A percentile compares a stretch with the other conserved stretches of the same genome.
Conservation (phyloP, 2,113 vertebrate species). For the Marmota flaviventris region DNA sequence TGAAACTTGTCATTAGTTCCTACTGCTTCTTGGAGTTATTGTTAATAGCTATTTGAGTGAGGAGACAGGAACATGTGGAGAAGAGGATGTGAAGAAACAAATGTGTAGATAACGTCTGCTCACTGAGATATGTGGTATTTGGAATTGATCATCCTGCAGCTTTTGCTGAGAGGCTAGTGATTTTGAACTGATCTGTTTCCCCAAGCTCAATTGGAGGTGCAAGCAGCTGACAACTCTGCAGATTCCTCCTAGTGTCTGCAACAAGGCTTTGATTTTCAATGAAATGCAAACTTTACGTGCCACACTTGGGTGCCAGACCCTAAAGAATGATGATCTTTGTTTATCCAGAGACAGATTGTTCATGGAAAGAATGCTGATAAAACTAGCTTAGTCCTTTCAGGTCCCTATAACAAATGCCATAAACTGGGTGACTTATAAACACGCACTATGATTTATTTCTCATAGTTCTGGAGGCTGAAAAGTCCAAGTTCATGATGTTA, state of each 20-base stretch:
- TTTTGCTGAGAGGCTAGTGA: slow-evolving; percentile 64
- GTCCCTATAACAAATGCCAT: neutral
- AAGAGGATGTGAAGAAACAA: slow-evolving; percentile 69
- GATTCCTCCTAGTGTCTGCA: slow-evolving; percentile 6
- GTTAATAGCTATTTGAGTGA: slow-evolving; percentile 73
- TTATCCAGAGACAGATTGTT: neutral
- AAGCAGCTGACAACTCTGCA: neutral
- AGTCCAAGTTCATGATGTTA: neutral
- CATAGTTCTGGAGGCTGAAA: neutral
- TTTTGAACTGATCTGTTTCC: slow-evolving; percentile 69
- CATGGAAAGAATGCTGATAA: neutral
- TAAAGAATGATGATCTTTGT: neutral
- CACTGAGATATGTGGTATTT: neutral
- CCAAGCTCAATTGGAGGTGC: slow-evolving; percentile 55
- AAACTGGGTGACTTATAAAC: neutral
- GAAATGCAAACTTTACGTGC: neutral
- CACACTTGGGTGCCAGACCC: neutral
- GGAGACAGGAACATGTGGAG: slow-evolving; percentile 51
- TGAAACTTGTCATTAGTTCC: slow-evolving; percentile 64
- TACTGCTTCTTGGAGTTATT: slow-evolving; percentile 64
- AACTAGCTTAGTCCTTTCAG: neutral
- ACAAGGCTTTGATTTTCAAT: neutral
- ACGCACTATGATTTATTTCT: neutral
- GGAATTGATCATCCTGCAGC: slow-evolving; percentile 60
- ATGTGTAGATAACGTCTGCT: slow-evolving; percentile 65